Evolutionary conservation across 2,888 invertebrate genomes (phyloP).

Genomic region (Xanthia togata): DNA sequence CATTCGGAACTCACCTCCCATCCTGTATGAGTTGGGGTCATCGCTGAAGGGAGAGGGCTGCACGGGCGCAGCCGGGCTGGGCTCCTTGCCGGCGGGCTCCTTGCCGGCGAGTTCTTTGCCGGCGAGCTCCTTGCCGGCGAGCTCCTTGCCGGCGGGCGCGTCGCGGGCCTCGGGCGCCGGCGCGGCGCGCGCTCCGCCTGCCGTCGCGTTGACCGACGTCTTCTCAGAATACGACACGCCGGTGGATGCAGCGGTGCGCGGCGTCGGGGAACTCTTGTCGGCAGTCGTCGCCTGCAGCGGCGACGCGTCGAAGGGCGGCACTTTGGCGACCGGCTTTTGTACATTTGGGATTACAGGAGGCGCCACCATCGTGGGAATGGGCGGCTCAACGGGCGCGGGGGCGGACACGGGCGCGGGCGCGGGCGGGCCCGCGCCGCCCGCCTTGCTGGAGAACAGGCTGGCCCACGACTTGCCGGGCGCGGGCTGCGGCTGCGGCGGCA

Average conservation of each 20-base stretch:
- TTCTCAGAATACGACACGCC: constrained; percentile 53
- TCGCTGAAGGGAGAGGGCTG: constrained; percentile 89
- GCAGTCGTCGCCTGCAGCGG: constrained; percentile 77
- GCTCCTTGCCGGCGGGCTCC: constrained; percentile 71
- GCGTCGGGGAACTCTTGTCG: constrained; percentile 77
- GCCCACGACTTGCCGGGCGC: constrained; percentile 92
- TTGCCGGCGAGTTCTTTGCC: constrained; percentile 70
- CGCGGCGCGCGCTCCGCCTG: constrained; percentile 53
- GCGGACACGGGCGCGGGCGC: constrained; percentile 65
- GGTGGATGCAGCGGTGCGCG: constrained; percentile 44
- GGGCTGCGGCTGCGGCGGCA: constrained; percentile 82
- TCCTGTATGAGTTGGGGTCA: constrained; percentile 92
- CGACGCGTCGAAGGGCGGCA: constrained; percentile 90
- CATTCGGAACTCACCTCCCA: constrained; percentile 91
- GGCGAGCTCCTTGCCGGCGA: constrained; percentile 46
- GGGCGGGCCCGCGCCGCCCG: constrained; percentile 67
- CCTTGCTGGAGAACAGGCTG: constrained; percentile 91
- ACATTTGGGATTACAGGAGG: constrained; percentile 77
- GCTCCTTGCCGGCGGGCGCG: constrained; percentile 74
- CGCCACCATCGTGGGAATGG: constrained; percentile 76
- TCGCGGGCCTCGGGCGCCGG: constrained; percentile 64
- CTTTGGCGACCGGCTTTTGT: constrained; percentile 91
- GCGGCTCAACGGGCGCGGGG: constrained; percentile 78
- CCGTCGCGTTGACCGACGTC: constrained; percentile 58
- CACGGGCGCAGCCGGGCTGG: constrained; percentile 81